A percentile compares a stretch with the other conserved stretches of the same genome.
Evolutionary conservation across 2,888 invertebrate genomes (phyloP).

Genomic region (Polylopha cassiicola): DNA sequence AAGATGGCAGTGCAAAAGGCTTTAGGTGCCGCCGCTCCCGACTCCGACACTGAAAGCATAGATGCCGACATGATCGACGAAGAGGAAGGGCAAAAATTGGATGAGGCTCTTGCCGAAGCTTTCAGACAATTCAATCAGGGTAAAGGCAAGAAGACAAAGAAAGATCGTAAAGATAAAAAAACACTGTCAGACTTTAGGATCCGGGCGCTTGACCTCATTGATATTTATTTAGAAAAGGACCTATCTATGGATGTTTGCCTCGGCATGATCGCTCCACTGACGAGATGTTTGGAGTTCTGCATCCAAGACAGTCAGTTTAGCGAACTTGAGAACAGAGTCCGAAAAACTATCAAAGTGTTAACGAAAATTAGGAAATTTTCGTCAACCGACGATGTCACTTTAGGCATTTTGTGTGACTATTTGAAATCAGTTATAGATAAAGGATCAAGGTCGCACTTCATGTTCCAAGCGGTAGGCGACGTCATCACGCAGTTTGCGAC

Average conservation of each 20-base stretch:
- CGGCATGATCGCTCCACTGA: constrained; percentile 82
- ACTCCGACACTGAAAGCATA: constrained; percentile 81
- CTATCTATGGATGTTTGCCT: constrained; percentile 82
- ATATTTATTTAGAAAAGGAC: constrained; percentile 83
- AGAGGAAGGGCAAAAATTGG: constrained; percentile 83
- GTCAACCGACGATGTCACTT: constrained; percentile 72
- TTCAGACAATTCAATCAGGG: constrained; percentile 81
- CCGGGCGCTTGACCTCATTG: constrained; percentile 84
- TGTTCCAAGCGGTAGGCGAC: constrained; percentile 81
- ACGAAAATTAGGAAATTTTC: constrained; percentile 79
- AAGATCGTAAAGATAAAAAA: constrained; percentile 80
- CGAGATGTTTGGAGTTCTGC: constrained; percentile 82
- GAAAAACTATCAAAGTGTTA: constrained; percentile 79
- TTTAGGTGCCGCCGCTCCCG: constrained; percentile 76
- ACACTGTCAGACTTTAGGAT: constrained; percentile 83
- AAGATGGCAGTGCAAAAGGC: constrained; percentile 84
- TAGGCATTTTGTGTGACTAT: constrained; percentile 73
- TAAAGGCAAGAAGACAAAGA: constrained; percentile 71
- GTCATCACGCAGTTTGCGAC: constrained; percentile 80
- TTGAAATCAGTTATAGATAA: constrained; percentile 78
- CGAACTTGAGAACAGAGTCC: constrained; percentile 80
- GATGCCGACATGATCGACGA: constrained; percentile 87
- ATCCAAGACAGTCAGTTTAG: constrained; percentile 82
- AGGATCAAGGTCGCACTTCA: constrained; percentile 78
- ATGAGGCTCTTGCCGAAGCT: constrained; percentile 84